Evolutionary conservation across 2,888 invertebrate species (phyloP).

Genomic region (Microplitis manilae): DNA sequence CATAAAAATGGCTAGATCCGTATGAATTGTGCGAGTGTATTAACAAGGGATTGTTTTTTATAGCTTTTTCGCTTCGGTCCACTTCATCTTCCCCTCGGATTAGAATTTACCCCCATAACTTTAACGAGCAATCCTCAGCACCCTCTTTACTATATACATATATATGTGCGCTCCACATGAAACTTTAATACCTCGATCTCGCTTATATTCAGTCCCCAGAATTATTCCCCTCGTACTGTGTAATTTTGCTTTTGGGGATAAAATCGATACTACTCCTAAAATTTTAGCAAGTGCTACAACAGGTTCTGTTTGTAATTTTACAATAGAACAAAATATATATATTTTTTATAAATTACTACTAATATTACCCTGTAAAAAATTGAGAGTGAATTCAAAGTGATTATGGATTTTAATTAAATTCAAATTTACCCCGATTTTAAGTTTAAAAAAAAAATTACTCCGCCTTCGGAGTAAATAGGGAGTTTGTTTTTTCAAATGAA

Average conservation of each 20-base stretch:
- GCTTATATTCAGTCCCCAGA: neutral
- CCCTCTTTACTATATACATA: neutral
- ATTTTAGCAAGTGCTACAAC: neutral
- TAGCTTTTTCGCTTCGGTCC: neutral
- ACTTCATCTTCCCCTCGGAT: neutral
- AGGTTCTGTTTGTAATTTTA: too few relatives aligned
- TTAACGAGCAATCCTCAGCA: slow-evolving; percentile 16
- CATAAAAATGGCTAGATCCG: neutral
- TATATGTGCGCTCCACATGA: slow-evolving; percentile 4
- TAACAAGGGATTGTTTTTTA: neutral
- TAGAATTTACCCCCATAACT: neutral
- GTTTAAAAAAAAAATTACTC: too few relatives aligned
- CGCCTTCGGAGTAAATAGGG: too few relatives aligned
- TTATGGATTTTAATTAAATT: too few relatives aligned
- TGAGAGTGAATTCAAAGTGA: too few relatives aligned
- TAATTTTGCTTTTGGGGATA: neutral
- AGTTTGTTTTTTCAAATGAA: too few relatives aligned
- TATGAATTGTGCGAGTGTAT: neutral
- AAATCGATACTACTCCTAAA: slow-evolving; percentile 4
- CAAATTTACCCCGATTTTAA: too few relatives aligned
- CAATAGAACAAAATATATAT: too few relatives aligned
- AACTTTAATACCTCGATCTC: slow-evolving; percentile 34
- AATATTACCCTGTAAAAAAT: too few relatives aligned
- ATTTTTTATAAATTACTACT: too few relatives aligned
- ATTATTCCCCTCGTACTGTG: slow-evolving; percentile 16